A percentile compares a stretch with the other conserved stretches of the same genome.
phyloP scores from a whole-genome alignment of 2,888 invertebrate species.

The Trichogramma dendrolimi region DNA sequence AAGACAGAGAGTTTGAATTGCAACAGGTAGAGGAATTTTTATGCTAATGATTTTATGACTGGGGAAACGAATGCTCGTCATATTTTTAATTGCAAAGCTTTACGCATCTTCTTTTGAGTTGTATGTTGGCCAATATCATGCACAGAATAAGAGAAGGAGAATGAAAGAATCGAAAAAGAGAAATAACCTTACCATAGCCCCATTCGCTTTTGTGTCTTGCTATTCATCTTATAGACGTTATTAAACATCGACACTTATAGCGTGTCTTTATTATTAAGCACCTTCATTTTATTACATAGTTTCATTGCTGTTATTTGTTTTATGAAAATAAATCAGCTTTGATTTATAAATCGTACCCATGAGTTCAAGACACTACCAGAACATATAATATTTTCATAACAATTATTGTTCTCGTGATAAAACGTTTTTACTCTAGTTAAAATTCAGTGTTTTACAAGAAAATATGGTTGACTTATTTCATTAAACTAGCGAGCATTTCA shows the following conservation, averaged over 20 bases:
- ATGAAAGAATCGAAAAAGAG: not conserved
- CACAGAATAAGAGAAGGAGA: not conserved
- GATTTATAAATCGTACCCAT: too few relatives aligned
- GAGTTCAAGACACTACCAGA: too few relatives aligned
- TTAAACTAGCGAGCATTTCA: too few relatives aligned
- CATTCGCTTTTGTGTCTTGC: not conserved
- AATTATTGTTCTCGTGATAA: too few relatives aligned
- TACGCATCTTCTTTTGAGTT: constrained; percentile 27
- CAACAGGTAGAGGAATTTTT: constrained; percentile 52
- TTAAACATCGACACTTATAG: constrained; percentile 23
- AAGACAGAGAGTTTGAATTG: constrained; percentile 22
- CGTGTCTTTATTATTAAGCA: constrained; percentile 12
- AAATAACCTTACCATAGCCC: not conserved
- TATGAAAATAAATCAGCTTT: too few relatives aligned
- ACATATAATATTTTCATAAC: too few relatives aligned
- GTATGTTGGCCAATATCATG: too few relatives aligned
- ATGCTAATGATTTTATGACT: constrained; percentile 54
- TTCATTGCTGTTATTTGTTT: too few relatives aligned
- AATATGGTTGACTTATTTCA: too few relatives aligned
- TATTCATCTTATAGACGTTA: not conserved
- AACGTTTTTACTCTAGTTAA: too few relatives aligned
- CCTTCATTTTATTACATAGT: constrained; percentile 12
- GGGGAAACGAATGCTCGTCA: constrained; percentile 53
- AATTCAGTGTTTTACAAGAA: too few relatives aligned
- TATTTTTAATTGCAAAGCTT: constrained; percentile 47